Base-by-base conservation (phyloP, 2,113 vertebrate genomes). In the Tenebrosternarchus preto region DNA sequence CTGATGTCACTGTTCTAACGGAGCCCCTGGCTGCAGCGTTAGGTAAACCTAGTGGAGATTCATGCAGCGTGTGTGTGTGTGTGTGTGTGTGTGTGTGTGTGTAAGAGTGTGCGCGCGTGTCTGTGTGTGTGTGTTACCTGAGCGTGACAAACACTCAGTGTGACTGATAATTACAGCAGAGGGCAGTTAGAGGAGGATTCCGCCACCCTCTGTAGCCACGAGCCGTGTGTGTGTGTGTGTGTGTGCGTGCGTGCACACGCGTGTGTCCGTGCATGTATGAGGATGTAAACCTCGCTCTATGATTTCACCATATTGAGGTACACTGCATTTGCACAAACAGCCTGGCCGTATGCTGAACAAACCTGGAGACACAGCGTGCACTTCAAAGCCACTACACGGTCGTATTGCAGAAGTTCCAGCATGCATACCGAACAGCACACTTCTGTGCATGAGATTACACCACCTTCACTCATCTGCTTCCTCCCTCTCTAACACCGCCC, bases 1-100 rank as follows among this genome's bases (percentile, higher is more conserved):
- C 90, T 91, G 91, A 80, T 92, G 83, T 86, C 88, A 80, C 85
- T 78, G 90, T 86, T 83, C 91, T 93, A 93, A 95, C 91, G 90
- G 94, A 92, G 89, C 88, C 81, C 87, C 88, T 87, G 90, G 88
- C 91, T 90, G 90, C 86, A 89, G 89, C 87, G 74, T 92, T 91
- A 92, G 92, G 91, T 89, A 92, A 94, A 93, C 89, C 90, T 92
- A 82, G 85, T 12, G 29, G n/a, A 79, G 46, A 36, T 78, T 59
- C 77, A 69, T 86, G 72, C 68, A 80, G 9, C n/a, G n/a, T n/a
- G n/a, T n/a, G n/a, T n/a, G n/a, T n/a, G n/a, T n/a, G n/a, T n/a
- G n/a, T n/a, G n/a, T n/a, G n/a, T n/a, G n/a, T n/a, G n/a, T 75
- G 77, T 80, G 72, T 70, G 68, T 82, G 67, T 69, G 39, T 69